Evolutionary conservation across 2,888 invertebrate genomes (phyloP).

Genomic region (Horisme vitalbata): DNA sequence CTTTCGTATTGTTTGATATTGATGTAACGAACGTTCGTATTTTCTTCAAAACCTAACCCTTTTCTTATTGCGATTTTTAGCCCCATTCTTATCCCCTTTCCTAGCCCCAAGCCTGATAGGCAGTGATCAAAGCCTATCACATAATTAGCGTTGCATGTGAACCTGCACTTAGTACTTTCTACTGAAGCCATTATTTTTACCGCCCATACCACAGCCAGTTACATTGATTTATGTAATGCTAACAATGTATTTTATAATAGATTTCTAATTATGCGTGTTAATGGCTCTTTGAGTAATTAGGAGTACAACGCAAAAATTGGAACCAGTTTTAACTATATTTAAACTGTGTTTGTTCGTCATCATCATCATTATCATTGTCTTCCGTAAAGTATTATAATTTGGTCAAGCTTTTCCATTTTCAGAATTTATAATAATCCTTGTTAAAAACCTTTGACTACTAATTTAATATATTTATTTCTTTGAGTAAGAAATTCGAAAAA

Average conservation of each 20-base stretch:
- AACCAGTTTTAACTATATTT: no score
- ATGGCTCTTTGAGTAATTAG: constrained; percentile 22
- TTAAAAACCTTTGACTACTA: no score
- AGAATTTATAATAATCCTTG: no score
- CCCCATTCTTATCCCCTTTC: not conserved
- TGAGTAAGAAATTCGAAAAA: no score
- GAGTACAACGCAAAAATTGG: not conserved
- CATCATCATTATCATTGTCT: no score
- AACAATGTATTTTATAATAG: constrained; percentile 45
- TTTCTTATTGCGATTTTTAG: not conserved
- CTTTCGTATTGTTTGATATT: no score
- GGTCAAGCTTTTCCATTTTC: no score
- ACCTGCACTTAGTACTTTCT: constrained; percentile 49
- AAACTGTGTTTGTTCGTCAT: no score
- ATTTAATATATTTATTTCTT: no score
- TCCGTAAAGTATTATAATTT: no score
- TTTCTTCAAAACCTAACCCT: no score
- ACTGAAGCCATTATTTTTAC: constrained; percentile 46
- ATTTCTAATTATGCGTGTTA: constrained; percentile 43
- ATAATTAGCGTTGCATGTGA: constrained; percentile 41
- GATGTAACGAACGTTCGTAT: no score
- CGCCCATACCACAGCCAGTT: constrained; percentile 42
- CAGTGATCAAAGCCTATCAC: constrained; percentile 4
- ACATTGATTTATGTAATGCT: constrained; percentile 53
- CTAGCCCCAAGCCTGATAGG: not conserved